Evolutionary conservation across 2,113 vertebrate genomes (phyloP).

Genomic region (Chloebia gouldiae): DNA sequence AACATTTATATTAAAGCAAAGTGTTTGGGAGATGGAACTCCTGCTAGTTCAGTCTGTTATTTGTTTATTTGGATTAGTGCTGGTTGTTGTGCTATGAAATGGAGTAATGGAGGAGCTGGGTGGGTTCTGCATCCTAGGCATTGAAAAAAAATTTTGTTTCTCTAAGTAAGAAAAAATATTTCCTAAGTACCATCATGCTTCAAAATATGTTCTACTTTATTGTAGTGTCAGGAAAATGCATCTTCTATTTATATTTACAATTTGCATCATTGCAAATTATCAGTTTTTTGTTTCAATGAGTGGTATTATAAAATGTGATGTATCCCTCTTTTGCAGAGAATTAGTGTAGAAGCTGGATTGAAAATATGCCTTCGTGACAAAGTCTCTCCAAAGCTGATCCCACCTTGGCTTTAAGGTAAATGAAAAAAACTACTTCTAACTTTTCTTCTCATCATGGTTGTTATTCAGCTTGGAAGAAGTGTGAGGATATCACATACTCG

Average conservation of each 20-base stretch:
- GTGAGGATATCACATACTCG: not conserved
- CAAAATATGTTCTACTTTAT: not conserved
- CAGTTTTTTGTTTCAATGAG: not conserved
- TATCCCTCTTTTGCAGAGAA: conserved; percentile 37
- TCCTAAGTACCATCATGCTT: not conserved
- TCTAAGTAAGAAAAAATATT: not conserved
- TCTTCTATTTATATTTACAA: conserved; percentile 42
- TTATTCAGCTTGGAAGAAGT: not conserved
- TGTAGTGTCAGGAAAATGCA: not conserved
- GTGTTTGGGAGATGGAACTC: not conserved
- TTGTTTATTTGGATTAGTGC: not conserved
- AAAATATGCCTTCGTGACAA: conserved; percentile 13
- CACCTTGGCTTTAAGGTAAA: conserved; percentile 1
- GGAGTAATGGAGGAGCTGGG: not conserved
- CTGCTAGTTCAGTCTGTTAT: not conserved
- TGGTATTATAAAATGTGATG: not conserved
- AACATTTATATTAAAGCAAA: not conserved
- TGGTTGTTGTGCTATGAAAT: not conserved
- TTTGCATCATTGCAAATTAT: not conserved
- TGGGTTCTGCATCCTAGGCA: not conserved
- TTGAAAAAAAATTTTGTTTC: not conserved
- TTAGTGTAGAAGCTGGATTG: not conserved
- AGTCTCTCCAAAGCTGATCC: not conserved
- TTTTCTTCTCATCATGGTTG: not conserved
- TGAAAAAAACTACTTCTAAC: not conserved